Base-by-base conservation (phyloP, 2,797 vertebrate genomes). In the Falco peregrinus region DNA sequence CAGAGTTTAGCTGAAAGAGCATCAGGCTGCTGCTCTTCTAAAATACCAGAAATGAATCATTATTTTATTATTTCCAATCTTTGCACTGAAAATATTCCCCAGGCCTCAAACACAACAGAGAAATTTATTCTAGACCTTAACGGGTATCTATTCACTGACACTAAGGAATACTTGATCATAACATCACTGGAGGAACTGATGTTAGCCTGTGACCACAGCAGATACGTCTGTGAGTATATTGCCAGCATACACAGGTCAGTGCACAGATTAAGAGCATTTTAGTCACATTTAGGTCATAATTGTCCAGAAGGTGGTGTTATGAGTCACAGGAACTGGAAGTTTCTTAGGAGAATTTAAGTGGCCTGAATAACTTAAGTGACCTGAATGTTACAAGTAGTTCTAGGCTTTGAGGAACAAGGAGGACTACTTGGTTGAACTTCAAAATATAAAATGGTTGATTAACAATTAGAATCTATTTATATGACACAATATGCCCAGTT, bases 21-120 rank as follows among this genome's bases (percentile, higher is more conserved):
- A 76, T 51, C 59, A 68, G 28, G 48, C 60, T 74, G 54, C 54
- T 93, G 43, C 48, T 88, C 47, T 89, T 89, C 65, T 57, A 35
- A 96, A 97, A 97, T 91, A 94, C 14, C 91, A 96, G 35, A 87
- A 89, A 90, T 96, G 85, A 97, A 94, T 97, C 91, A 96, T 80
- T 83, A 45, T 64, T 92, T 95, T 71, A 47, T 74, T 84, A 83
- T 92, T 95, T 88, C 41, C 73, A 47, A 11, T 37, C 13, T 63
- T 64, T 53, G 45, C 6, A 11, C 53, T 86, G n/a, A 88, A 90
- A 92, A 91, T 78, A 71, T 68, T 79, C 89, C 78, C 26, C 47
- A n/a, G 85, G 67, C 75, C 82, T 77, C 61, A 89, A 90, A 57
- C 22, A 67, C 4, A 11, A 21, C 43, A 60, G 83, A 81, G 22